Base-by-base conservation (phyloP, 2,113 vertebrate genomes). In the Tapirus terrestris region DNA sequence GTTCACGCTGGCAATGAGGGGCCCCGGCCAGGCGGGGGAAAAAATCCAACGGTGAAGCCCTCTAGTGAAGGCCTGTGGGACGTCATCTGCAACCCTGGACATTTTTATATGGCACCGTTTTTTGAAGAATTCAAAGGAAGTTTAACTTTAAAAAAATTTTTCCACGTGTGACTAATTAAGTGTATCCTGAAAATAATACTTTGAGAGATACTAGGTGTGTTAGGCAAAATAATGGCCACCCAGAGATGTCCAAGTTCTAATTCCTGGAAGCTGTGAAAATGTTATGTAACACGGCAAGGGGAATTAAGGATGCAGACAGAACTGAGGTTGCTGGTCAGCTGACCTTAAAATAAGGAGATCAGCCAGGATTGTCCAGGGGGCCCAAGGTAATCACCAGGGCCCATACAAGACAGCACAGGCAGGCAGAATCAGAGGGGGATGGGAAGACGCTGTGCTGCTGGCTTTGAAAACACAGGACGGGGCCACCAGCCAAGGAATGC, bases 401-500 rank as follows among this genome's bases (percentile, higher is more conserved):
- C 51, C 31, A 39, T 1, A 2, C 12, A 18, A 29, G 25, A 58
- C 2, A 2, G 70, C 72, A 9, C 14, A 2, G 10, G 1, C 27
- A 29, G 8, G 43, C n/a, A 25, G 14, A 29, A 12, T 9, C 43
- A 31, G 67, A 3, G 45, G 58, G 53, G 51, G 48, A 17, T 0
- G 0, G 7, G 43, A 6, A 10, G 48, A 0, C 1, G 21, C 18
- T 7, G 6, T 0, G 4, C 13, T 13, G 77, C 21, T 7, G 36
- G 51, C 94, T 76, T 5, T 48, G 39, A 39, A 13, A 18, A 73
- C 0, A 8, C 33, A 6, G 17, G 23, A 13, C 0, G 9, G 23
- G 31, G 33, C 70, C 39, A 0, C 5, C 1, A 33, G 76, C 27
- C 43, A 8, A 14, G 76, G 65, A 20, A 11, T 0, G 2, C 0